These are phyloP conservation scores for Acropternis orthonyx DNA, from an alignment of 2,797 vertebrate genomes.

Conservation along the genomic window DNA sequence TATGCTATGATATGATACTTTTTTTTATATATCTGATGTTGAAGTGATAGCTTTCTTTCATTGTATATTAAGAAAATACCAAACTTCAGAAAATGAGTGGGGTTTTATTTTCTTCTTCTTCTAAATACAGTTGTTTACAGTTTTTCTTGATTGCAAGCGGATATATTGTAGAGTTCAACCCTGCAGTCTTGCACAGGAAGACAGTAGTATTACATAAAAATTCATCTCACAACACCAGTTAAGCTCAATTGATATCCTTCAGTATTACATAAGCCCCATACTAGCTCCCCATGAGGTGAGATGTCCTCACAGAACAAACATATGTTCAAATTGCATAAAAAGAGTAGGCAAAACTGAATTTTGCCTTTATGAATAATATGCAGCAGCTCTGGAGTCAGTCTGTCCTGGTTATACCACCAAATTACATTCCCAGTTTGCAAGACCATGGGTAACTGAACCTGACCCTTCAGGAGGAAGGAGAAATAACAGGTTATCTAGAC, in stretches of 20 bases:
- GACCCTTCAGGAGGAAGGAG: neutral
- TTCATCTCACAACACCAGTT: neutral
- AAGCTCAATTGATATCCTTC: neutral
- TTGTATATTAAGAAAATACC: neutral
- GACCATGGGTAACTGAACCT: rapidly evolving
- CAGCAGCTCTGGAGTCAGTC: neutral
- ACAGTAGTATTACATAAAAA: neutral
- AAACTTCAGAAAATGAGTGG: neutral
- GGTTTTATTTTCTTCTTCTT: neutral
- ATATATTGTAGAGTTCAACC: neutral
- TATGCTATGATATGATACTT: neutral
- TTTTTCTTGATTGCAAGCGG: neutral
- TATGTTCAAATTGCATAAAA: neutral
- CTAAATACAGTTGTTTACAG: neutral
- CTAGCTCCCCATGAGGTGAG: neutral
- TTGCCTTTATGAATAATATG: neutral
- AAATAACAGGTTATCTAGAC: neutral
- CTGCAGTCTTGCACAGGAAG: neutral
- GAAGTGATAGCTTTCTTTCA: neutral
- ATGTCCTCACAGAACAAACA: neutral
- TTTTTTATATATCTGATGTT: neutral
- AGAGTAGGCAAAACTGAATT: neutral
- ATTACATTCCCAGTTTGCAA: neutral
- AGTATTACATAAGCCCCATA: neutral
- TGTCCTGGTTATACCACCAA: neutral